Evolutionary conservation across 1,140 invertebrate genomes (phyloP).

Genomic region (Trigoniulus corallinus): DNA sequence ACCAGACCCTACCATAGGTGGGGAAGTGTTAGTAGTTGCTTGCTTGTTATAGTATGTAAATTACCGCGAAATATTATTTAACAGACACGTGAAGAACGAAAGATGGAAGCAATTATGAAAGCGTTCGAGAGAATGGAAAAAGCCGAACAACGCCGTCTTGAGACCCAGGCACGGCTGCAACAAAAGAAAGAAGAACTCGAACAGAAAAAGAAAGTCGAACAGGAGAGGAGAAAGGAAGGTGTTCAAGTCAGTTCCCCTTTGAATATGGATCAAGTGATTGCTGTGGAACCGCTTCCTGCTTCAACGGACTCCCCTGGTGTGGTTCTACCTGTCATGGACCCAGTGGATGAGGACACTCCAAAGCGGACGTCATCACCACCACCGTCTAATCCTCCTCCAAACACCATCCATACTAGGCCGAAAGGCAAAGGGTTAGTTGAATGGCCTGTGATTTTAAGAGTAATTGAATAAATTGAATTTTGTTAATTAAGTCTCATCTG

Average conservation of each 20-base stretch:
- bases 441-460: not conserved
- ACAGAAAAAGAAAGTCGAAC: constrained; percentile 23
- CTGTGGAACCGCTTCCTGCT: not conserved
- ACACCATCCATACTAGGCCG: constrained; percentile 6
- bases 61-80: not conserved
- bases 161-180: constrained; percentile 18
- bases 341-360: too few relatives aligned
- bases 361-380: too few relatives aligned
- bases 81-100: constrained; percentile 80
- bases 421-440: constrained; percentile 25
- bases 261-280: not conserved
- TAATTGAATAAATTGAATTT: too few relatives aligned
- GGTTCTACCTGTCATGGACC: not conserved
- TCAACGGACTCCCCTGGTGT: constrained; percentile 17
- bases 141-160: constrained; percentile 30
- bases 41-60: too few relatives aligned
- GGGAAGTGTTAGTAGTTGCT: too few relatives aligned
- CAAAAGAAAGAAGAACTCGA: constrained; percentile 13
- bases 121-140: constrained; percentile 53
- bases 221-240: constrained; percentile 28
- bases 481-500: too few relatives aligned
- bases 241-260: constrained; percentile 5
- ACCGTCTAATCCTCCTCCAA: too few relatives aligned
- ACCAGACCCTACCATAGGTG: too few relatives aligned
- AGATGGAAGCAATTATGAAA: constrained; percentile 88